Evolutionary conservation across 2,888 invertebrate genomes (phyloP).

Genomic region (Pyrrhosoma nymphula): DNA sequence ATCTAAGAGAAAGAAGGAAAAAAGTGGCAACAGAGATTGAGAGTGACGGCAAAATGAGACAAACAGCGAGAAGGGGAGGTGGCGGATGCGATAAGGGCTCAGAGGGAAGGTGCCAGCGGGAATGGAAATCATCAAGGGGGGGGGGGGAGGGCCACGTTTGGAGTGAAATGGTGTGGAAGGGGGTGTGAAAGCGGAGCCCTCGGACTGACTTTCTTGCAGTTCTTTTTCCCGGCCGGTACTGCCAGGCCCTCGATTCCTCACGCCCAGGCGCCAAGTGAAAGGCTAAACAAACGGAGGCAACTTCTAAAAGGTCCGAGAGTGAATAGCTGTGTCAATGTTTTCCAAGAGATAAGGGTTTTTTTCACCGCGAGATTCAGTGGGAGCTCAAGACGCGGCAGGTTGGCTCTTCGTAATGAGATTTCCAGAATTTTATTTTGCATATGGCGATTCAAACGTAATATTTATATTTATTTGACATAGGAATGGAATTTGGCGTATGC

Average conservation of each 20-base stretch:
- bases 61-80: not conserved
- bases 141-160: not conserved
- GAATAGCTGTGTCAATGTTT: conserved; percentile 33
- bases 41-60: not conserved
- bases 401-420: not conserved
- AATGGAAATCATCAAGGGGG: not conserved
- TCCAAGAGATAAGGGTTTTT: conserved; percentile 26
- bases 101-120: not conserved
- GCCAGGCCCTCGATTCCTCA: not conserved
- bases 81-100: not conserved
- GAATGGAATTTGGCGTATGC: not conserved
- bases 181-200: not conserved
- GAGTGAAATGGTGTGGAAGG: no score
- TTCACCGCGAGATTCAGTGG: not conserved
- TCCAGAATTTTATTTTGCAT: not conserved
- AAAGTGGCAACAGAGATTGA: not conserved
- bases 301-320: not conserved
- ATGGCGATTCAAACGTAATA: not conserved
- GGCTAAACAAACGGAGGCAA: not conserved
- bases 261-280: not conserved
- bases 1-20: not conserved
- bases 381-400: not conserved
- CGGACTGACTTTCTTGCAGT: not conserved
- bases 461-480: not conserved
- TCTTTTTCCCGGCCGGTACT: not conserved